Conservation (phyloP, 2,888 invertebrate species). For the Macaria liturata region DNA sequence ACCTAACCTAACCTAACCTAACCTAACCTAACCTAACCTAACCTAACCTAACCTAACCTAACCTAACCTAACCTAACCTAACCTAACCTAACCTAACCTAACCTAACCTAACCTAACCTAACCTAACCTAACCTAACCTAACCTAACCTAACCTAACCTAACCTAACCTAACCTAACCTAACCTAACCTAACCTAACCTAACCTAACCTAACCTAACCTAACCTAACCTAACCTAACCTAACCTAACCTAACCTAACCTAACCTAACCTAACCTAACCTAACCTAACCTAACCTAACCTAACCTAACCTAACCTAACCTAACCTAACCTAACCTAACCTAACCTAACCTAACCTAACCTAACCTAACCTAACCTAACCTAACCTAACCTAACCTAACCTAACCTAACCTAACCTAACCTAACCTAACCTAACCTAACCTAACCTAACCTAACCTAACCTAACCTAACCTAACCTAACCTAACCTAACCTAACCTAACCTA, state of each 20-base stretch:
- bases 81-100: conserved; percentile 17
- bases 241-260: conserved; percentile 25
- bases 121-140: conserved; percentile 26
- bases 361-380: conserved; percentile 30
- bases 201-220: conserved; percentile 29
- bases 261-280: conserved; percentile 33
- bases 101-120: conserved; percentile 22
- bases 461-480: conserved; percentile 33
- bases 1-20: conserved; percentile 30
- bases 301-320: conserved; percentile 32
- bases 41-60: conserved; percentile 26
- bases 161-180: conserved; percentile 36
- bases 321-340: conserved; percentile 28
- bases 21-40: conserved; percentile 17
- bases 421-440: conserved; percentile 30
- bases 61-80: conserved; percentile 26
- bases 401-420: conserved; percentile 27
- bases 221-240: conserved; percentile 21
- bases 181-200: conserved; percentile 26
- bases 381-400: conserved; percentile 28
- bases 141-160: conserved; percentile 32
- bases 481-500: conserved; percentile 29
- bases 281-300: conserved; percentile 32
- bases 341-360: conserved; percentile 29
- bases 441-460: conserved; percentile 29